Base-by-base conservation (phyloP, 1,140 invertebrate species). In the Drusus annulatus region DNA sequence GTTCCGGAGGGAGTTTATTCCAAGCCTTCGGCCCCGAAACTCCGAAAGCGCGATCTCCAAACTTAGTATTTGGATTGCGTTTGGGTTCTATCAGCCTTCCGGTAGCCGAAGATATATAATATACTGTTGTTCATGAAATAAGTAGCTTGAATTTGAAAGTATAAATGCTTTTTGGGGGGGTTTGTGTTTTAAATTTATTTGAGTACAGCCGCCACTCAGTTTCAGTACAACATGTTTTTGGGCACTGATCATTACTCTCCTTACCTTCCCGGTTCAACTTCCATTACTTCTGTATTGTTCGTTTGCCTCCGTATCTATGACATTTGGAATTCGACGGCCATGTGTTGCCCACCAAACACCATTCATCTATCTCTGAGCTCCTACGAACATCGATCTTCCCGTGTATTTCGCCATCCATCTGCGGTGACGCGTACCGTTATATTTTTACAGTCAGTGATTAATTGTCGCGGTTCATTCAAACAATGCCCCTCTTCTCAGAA, bases 311-410 rank as follows among this genome's bases (percentile, higher is more conserved):
- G 36, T 17, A 50, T 71, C 62, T 31, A 65, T 16, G 23, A 15
- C 62, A 28, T 15, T 65, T 65, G 13, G 23, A 16, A 65, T 65
- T 31, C 50, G 31, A 17, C 23, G 68, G 3, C 68, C 68, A 51
- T 51, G 68, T 71, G 36, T 71, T 71, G 6, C 23, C 23, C 8
- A 50, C 4, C 36, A 71, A 51, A 3, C 31, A 50, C 45, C 36
- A 71, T 71, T 71, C 68, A 71, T 69, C 65, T 69, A 19, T 71
- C 51, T 71, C 25, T 16, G 16, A 65, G 62, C 62, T n/a, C 23
- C 21, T 16, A 28, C 13, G 25, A 13, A 65, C 62, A 28, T 28
- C 17, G 62, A 65, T 25, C 62, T 65, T 65, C 36, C 36, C 13
- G 2, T 45, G 10, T 45, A 45, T 45, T 45, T 65, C 28, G 28